These are phyloP conservation scores for Acanthosoma haemorrhoidale DNA, from an alignment of 2,888 invertebrate genomes.

Conservation along the genomic window DNA sequence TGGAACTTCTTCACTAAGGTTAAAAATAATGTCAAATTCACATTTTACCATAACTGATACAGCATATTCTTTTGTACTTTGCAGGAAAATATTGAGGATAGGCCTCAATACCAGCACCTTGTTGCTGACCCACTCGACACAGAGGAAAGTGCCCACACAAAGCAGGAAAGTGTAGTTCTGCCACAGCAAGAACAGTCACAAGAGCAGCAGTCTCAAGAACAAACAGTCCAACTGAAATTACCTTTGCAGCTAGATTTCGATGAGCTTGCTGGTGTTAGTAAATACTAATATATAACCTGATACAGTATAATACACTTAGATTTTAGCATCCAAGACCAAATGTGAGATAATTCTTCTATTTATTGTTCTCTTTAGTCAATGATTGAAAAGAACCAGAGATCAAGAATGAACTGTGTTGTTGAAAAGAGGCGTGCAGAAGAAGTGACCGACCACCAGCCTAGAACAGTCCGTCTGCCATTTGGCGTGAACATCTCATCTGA, in stretches of 20 bases:
- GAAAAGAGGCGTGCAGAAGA: conserved; percentile 80
- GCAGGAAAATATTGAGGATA: conserved; percentile 49
- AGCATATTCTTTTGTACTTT: conserved; percentile 36
- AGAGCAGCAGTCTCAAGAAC: conserved; percentile 31
- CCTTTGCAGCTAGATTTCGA: conserved; percentile 78
- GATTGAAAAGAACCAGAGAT: conserved; percentile 53
- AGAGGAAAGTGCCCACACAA: conserved; percentile 43
- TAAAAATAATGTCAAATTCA: background rate
- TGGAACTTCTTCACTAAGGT: background rate
- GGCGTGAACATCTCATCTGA: conserved; percentile 65
- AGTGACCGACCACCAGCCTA: conserved; percentile 68
- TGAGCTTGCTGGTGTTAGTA: conserved; percentile 68
- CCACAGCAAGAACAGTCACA: conserved; percentile 36
- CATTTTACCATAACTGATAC: background rate
- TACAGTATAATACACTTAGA: background rate
- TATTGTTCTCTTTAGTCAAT: conserved; percentile 46
- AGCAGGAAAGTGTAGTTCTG: conserved; percentile 41
- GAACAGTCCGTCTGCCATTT: conserved; percentile 59
- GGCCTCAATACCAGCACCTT: conserved; percentile 43
- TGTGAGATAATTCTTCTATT: background rate
- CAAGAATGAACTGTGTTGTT: conserved; percentile 85
- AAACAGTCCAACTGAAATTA: conserved; percentile 61
- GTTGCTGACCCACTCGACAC: conserved; percentile 43
- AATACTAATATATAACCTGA: conserved; percentile 42
- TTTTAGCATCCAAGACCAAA: background rate